Base-by-base conservation (phyloP, 2,797 vertebrate genomes). In the Aeoliscus strigatus region DNA sequence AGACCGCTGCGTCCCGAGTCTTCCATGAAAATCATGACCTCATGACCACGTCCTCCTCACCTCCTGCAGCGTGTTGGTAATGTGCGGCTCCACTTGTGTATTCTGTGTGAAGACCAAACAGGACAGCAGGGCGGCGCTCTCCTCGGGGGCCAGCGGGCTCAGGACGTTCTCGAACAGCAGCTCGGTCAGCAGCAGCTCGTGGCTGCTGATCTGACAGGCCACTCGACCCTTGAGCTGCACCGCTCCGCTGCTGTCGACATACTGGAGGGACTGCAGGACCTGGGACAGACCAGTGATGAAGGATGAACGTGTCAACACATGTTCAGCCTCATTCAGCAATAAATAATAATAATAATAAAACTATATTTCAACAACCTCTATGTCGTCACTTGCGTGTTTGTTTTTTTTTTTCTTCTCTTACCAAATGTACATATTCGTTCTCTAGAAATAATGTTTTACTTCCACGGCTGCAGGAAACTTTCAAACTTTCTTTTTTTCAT, bases 211-310 rank as follows among this genome's bases (percentile, higher is more conserved):
- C 83, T 93, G 92, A 68, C 92, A 93, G 1, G 93, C 93, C 36
- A 96, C 93, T 0, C 91, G 84, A 12, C 93, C 93, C 3, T 94
- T 93, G 57, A 96, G 86, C 86, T 93, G 92, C 76, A 96, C 92
- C 0, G 92, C 91, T 0, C 92, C 90, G 0, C 80, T 58, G 36
- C 76, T 66, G 17, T 94, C 92, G 4, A 94, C 78, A 2, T 96
- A 96, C 57, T 91, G 85, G 40, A 94, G 85, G 1, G 87, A 81
- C 59, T 90, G 86, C 14, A 95, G 86, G 39, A 95, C 93, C 93
- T 96, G 72, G 1, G 21, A 17, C 3, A n/a, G 15, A 26, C 3
- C 6, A 1, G 9, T 27, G 8, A n/a, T 1, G 23, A 28, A 25
- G 24, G 24, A 9, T 25, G 5, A 25, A 29, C n/a, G n/a, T n/a